Conservation (phyloP, 1,140 invertebrate genomes). For the Bombus consobrinus region DNA sequence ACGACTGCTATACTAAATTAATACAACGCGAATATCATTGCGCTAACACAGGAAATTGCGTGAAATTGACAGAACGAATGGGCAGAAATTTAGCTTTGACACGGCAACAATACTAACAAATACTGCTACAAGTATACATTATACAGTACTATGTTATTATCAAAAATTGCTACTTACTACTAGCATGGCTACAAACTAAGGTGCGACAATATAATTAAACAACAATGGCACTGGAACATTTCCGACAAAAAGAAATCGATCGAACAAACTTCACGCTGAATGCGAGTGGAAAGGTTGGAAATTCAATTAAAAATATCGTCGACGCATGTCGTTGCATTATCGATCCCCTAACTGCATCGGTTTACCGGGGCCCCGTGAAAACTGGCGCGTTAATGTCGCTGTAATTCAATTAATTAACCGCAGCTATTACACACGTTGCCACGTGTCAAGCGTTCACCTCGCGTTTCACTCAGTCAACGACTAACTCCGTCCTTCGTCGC, state of each 20-base stretch:
- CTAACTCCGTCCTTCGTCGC: not conserved
- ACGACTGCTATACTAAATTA: not conserved
- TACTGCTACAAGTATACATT: not conserved
- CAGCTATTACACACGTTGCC: constrained; percentile 27
- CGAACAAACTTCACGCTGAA: not conserved
- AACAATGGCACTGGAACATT: not conserved
- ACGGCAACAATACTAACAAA: not conserved
- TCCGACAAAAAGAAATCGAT: not conserved
- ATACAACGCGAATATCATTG: not conserved
- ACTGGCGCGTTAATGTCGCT: constrained; percentile 38
- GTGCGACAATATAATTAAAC: not conserved
- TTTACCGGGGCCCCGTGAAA: constrained; percentile 7
- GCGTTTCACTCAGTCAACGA: not conserved
- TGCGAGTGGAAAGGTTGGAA: not conserved
- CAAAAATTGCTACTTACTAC: not conserved
- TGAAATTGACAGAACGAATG: not conserved
- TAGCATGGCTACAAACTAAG: not conserved
- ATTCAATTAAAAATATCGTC: constrained; percentile 33
- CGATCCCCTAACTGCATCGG: constrained; percentile 22
- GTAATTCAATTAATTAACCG: constrained; percentile 53
- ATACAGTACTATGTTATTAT: not conserved
- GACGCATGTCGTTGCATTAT: constrained; percentile 42
- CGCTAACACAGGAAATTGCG: not conserved
- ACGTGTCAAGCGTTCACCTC: constrained; percentile 30
- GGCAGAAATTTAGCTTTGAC: not conserved